Base-by-base conservation (phyloP, 2,797 vertebrate species). In the Pygocentrus nattereri region DNA sequence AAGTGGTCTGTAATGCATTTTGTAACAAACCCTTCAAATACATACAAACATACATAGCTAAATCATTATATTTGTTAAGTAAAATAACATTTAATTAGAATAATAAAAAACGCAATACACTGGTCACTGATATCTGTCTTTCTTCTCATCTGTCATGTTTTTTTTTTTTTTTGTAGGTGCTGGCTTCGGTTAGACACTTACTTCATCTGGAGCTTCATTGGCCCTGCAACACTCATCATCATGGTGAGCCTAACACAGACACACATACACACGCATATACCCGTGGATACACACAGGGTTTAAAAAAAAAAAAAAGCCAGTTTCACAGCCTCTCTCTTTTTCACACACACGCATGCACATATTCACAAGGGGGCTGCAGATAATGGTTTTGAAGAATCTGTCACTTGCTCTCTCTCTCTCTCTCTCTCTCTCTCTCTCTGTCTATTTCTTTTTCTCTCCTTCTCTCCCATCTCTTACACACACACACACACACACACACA, bases 121-220 rank as follows among this genome's bases (percentile, higher is more conserved):
- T 38, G 38, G 4, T 6, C 38, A 38, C 38, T 2, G 5, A n/a
- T 54, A 19, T 85, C 59, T 79, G 30, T 58, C 47, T 56, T 21
- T 23, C 23, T 21, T 19, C 62, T 44, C 41, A 44, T 44, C 41
- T 31, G 61, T 41, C 56, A 13, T 41, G 23, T 54, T 74, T 77
- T 92, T 89, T 54, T 74, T 77, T 92, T 89, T 93, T 86, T 94
- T 90, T 96, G 80, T 93, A 99, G 98, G 92, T 99, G 98, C 92
- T 99, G 98, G 98, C 94, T 99, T 41, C 95, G 98, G 84, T 93
- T 98, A 93, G 98, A 99, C 92, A 99, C 98, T 76, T 99, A 99
- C 93, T 99, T 99, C 91, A 99, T 99, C 94, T 99, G 98, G 98
- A 99, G 98, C 92, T 99, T 99, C 93, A 99, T 99, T 95, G 98